phyloP scores from a whole-genome alignment of 1,140 invertebrate genomes.

The Mamestra configurata region DNA sequence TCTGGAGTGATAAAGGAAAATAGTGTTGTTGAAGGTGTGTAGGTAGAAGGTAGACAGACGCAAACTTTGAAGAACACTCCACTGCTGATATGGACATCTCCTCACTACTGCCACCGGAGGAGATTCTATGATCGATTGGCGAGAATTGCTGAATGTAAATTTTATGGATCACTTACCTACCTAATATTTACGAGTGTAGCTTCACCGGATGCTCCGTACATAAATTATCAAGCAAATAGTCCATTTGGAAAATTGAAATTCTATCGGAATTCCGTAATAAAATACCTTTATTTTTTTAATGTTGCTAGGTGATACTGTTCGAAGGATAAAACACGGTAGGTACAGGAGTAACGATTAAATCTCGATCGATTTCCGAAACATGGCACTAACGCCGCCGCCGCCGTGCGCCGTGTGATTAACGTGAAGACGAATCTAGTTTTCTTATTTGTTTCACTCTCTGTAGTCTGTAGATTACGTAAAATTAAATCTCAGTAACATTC shows the following conservation, averaged over 20 bases:
- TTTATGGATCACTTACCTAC: conserved; percentile 19
- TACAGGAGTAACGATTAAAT: too few species aligned
- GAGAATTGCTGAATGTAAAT: conserved; percentile 21
- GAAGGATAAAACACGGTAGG: too few species aligned
- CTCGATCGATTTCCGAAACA: too few species aligned
- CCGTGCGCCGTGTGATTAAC: too few species aligned
- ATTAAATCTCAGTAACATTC: background rate
- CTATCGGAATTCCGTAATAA: background rate
- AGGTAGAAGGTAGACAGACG: too few species aligned
- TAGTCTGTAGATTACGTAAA: too few species aligned
- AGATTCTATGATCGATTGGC: background rate
- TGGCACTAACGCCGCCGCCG: background rate
- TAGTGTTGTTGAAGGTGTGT: too few species aligned
- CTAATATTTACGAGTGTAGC: conserved; percentile 35
- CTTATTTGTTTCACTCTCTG: too few species aligned
- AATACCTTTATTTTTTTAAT: too few species aligned
- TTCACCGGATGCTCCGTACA: conserved; percentile 31
- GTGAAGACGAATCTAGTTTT: background rate
- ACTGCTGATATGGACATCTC: background rate
- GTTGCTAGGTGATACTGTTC: too few species aligned
- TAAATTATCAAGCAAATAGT: conserved; percentile 53
- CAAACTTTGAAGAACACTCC: background rate
- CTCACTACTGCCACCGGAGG: background rate
- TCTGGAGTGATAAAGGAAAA: too few species aligned
- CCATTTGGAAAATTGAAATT: conserved; percentile 59